Evolutionary conservation across 2,113 vertebrate species (phyloP).

Genomic region (Aldabrachelys gigantea): DNA sequence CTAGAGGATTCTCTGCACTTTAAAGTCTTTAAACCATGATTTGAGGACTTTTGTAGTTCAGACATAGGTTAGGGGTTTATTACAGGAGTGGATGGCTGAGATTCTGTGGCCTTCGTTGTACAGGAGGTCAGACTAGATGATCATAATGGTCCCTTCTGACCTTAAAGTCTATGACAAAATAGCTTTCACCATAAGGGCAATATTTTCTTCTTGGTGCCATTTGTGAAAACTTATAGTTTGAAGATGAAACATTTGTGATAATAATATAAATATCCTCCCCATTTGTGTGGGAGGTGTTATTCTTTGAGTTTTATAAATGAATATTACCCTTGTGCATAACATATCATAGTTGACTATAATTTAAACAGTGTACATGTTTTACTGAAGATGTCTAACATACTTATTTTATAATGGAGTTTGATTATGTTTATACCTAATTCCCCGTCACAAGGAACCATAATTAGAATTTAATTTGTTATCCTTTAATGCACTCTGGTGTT

Average conservation of each 20-base stretch:
- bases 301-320: conserved; percentile 69
- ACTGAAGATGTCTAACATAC: conserved; percentile 47
- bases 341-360: conserved; percentile 59
- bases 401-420: conserved; percentile 67
- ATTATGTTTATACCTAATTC: conserved; percentile 69
- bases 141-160: no score
- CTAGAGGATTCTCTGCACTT: no score
- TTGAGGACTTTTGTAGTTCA: no score
- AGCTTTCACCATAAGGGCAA: background rate
- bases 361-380: conserved; percentile 69
- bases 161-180: background rate
- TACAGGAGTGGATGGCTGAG: no score
- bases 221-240: conserved; percentile 55
- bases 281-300: conserved; percentile 69
- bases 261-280: background rate
- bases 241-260: conserved; percentile 42
- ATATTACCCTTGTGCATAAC: conserved; percentile 57
- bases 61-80: no score
- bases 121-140: no score
- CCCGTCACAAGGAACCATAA: conserved; percentile 64
- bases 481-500: conserved; percentile 54
- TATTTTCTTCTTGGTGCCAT: conserved; percentile 53
- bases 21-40: no score
- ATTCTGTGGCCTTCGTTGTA: no score
- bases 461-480: conserved; percentile 75